These are phyloP conservation scores for Cerastis leucographa DNA, from an alignment of 2,888 invertebrate genomes.

Conservation along the genomic window DNA sequence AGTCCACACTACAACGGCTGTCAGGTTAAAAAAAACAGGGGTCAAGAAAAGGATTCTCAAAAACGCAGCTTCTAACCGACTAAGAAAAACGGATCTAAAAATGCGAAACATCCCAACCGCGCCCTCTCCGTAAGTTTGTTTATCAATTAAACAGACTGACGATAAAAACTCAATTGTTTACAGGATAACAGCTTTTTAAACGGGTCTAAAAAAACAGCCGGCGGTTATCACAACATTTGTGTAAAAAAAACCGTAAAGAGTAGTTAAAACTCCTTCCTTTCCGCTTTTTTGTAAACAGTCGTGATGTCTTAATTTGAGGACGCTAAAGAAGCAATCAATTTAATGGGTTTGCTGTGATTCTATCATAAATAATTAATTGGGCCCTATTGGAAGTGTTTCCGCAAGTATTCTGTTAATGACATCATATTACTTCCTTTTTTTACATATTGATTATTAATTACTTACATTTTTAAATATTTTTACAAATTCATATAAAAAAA, in stretches of 20 bases:
- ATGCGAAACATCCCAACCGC: conserved; percentile 13
- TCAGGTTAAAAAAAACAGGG: not conserved
- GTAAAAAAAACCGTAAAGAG: conserved; percentile 51
- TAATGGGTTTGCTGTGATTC: conserved; percentile 36
- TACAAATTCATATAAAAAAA: no score
- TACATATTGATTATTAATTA: no score
- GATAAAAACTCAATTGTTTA: conserved; percentile 62
- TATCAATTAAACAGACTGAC: conserved; percentile 56
- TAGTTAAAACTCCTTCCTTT: conserved; percentile 53
- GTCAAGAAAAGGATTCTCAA: not conserved
- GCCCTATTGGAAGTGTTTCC: conserved; percentile 18
- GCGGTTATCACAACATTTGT: conserved; percentile 58
- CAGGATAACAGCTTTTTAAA: conserved; percentile 65
- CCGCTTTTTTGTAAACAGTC: conserved; percentile 43
- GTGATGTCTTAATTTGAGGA: conserved; percentile 67
- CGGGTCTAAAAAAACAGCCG: conserved; percentile 58
- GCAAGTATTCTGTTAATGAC: not conserved
- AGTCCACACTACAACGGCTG: not conserved
- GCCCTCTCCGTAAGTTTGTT: conserved; percentile 43
- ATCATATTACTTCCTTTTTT: no score
- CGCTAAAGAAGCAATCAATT: conserved; percentile 41
- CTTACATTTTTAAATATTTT: no score
- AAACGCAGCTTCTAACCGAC: not conserved
- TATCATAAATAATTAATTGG: conserved; percentile 21
- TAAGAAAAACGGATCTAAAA: conserved; percentile 9